A percentile compares a stretch with the other conserved stretches of the same genome.
These are phyloP conservation scores for Apostichopus californicus DNA, from an alignment of 35 echinoderm and acorn worm genomes.

Conservation along the genomic window DNA sequence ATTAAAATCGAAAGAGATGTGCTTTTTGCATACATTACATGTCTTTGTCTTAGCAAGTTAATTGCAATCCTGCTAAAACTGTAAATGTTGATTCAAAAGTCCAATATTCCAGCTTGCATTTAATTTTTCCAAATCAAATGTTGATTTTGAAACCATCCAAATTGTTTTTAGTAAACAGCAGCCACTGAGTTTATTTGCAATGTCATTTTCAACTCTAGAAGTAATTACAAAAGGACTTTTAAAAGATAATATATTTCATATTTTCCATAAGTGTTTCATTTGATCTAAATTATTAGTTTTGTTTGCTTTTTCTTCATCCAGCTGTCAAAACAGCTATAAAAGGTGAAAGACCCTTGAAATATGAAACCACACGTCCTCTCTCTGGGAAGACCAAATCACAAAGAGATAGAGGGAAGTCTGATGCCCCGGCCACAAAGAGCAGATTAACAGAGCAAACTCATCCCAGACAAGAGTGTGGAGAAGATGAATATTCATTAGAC, in stretches of 20 bases:
- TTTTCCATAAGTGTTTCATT: too few relatives aligned
- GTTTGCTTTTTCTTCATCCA: not conserved
- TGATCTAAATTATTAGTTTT: not conserved
- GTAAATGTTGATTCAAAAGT: too few relatives aligned
- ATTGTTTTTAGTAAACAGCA: too few relatives aligned
- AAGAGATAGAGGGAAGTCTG: not conserved
- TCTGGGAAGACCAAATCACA: constrained; percentile 57
- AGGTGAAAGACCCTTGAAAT: constrained; percentile 91
- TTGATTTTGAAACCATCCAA: too few relatives aligned
- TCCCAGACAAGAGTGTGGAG: not conserved
- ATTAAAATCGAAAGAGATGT: too few relatives aligned
- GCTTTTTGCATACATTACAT: too few relatives aligned
- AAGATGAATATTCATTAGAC: constrained; percentile 37
- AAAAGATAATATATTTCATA: too few relatives aligned
- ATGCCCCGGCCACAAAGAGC: not conserved
- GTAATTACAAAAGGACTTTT: not conserved
- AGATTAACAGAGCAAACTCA: not conserved
- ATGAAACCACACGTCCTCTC: constrained; percentile 88
- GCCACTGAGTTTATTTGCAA: not conserved
- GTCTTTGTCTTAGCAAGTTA: too few relatives aligned
- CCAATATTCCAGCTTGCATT: too few relatives aligned
- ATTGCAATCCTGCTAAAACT: too few relatives aligned
- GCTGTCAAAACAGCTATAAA: constrained; percentile 58
- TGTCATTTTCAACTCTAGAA: not conserved
- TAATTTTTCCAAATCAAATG: too few relatives aligned